These are phyloP conservation scores for Xyliphius kryptos DNA, from an alignment of 2,113 vertebrate species.

Conservation along the genomic window DNA sequence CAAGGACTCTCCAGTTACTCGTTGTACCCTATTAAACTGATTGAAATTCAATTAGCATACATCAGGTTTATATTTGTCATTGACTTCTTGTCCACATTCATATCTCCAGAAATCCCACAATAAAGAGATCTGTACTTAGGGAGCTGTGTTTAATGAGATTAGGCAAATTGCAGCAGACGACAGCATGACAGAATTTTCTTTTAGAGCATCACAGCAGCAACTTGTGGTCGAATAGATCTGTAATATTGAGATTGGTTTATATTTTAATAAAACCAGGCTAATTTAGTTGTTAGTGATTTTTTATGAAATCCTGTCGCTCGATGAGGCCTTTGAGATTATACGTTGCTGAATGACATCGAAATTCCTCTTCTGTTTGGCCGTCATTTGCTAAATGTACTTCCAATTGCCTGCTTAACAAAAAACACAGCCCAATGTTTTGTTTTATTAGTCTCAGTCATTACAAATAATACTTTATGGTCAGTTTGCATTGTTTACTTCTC, in stretches of 20 bases:
- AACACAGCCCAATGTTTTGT: neutral
- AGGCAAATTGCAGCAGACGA: neutral
- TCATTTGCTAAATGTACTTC: neutral
- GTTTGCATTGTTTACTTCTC: too few species aligned
- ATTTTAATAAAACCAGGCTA: neutral
- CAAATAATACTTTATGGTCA: neutral
- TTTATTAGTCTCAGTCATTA: neutral
- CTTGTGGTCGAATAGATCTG: too few species aligned
- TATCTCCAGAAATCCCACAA: slow-evolving; percentile 20
- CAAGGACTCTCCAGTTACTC: slow-evolving; percentile 7
- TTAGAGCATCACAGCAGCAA: neutral
- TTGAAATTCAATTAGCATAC: slow-evolving; percentile 28
- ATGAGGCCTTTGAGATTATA: neutral
- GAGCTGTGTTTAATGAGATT: neutral
- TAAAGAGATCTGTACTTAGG: slow-evolving; percentile 10
- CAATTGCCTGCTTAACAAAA: neutral
- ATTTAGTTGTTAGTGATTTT: neutral
- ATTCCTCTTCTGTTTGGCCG: neutral
- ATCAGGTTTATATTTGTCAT: slow-evolving; percentile 23
- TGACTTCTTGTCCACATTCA: slow-evolving; percentile 24
- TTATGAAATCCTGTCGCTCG: neutral
- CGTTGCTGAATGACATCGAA: neutral
- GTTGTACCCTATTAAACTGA: slow-evolving; percentile 14
- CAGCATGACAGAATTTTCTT: neutral
- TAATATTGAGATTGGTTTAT: too few species aligned